Percentiles rank a stretch among this genome's conserved stretches.
These are phyloP conservation scores for Synanceia verrucosa DNA, from an alignment of 2,797 vertebrate species.

Conservation along the genomic window DNA sequence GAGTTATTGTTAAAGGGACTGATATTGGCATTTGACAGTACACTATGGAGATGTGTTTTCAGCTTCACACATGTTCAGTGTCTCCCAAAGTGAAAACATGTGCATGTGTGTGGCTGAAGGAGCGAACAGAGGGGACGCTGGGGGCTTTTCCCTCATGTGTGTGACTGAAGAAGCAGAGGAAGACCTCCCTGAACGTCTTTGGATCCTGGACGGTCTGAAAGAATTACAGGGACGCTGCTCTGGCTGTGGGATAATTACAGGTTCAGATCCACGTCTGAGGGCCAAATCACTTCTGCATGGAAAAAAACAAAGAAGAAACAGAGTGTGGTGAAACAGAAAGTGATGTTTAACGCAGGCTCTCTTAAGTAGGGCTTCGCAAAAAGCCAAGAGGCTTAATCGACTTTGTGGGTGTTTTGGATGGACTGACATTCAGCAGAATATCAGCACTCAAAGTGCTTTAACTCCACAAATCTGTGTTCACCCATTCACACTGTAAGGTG, in stretches of 20 bases:
- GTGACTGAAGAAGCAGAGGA: conserved; percentile 45
- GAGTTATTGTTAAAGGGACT: background rate
- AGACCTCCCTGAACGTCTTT: conserved; percentile 67
- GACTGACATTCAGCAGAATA: conserved; percentile 18
- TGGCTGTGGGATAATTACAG: conserved; percentile 70
- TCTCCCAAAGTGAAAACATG: conserved; percentile 34
- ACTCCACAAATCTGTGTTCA: too few relatives aligned
- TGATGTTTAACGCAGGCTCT: conserved; percentile 52
- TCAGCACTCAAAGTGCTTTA: too few relatives aligned
- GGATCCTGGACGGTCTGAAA: conserved; percentile 45
- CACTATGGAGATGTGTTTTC: conserved; percentile 17
- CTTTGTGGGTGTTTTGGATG: conserved; percentile 39
- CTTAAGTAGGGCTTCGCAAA: conserved; percentile 48
- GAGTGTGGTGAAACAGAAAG: conserved; percentile 59
- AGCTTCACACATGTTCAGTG: conserved; percentile 33
- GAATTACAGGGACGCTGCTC: conserved; percentile 68
- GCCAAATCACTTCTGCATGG: conserved; percentile 65
- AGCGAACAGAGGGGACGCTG: background rate
- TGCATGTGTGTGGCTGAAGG: background rate
- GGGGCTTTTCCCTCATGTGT: conserved; percentile 19
- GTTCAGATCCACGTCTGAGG: conserved; percentile 58
- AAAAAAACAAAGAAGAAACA: conserved; percentile 45
- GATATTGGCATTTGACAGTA: background rate
- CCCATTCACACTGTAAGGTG: too few relatives aligned
- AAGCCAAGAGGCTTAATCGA: conserved; percentile 44